Percentiles rank a stretch among this genome's conserved stretches.
Evolutionary conservation across 2,888 invertebrate genomes (phyloP).

Genomic region (Andricus curvator): DNA sequence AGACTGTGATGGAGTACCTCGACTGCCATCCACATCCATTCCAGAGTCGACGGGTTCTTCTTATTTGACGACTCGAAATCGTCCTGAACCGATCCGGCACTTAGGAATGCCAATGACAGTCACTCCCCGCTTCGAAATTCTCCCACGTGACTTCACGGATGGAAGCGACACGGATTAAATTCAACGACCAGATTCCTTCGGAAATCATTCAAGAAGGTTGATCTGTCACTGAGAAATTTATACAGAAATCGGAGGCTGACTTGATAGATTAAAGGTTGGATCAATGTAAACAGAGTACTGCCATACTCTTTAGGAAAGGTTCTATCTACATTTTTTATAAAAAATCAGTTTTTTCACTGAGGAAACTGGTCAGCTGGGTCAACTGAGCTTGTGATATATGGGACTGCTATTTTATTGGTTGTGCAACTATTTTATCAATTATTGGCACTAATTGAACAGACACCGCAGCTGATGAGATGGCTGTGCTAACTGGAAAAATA

Average conservation of each 20-base stretch:
- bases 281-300: background rate
- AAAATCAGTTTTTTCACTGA: too few relatives aligned
- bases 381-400: too few relatives aligned
- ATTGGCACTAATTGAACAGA: too few relatives aligned
- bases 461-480: too few relatives aligned
- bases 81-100: slow-evolving; percentile 45
- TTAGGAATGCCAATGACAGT: slow-evolving; percentile 53
- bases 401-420: too few relatives aligned
- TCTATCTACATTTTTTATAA: too few relatives aligned
- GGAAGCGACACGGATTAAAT: slow-evolving; percentile 21
- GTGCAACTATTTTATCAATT: too few relatives aligned
- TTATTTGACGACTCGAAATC: slow-evolving; percentile 52
- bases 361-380: too few relatives aligned
- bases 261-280: background rate
- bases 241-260: slow-evolving; percentile 9
- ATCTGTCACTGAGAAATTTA: slow-evolving; percentile 38
- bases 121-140: slow-evolving; percentile 45
- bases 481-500: too few relatives aligned
- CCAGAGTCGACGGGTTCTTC: slow-evolving; percentile 52
- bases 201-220: slow-evolving; percentile 30
- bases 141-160: slow-evolving; percentile 43
- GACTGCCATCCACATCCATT: slow-evolving; percentile 50
- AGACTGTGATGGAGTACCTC: slow-evolving; percentile 51
- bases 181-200: slow-evolving; percentile 29
- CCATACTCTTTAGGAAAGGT: too few relatives aligned